A percentile compares a stretch with the other conserved stretches of the same genome.
Evolutionary conservation across 2,888 invertebrate genomes (phyloP).

Genomic region (Eupeodes latifasciatus): DNA sequence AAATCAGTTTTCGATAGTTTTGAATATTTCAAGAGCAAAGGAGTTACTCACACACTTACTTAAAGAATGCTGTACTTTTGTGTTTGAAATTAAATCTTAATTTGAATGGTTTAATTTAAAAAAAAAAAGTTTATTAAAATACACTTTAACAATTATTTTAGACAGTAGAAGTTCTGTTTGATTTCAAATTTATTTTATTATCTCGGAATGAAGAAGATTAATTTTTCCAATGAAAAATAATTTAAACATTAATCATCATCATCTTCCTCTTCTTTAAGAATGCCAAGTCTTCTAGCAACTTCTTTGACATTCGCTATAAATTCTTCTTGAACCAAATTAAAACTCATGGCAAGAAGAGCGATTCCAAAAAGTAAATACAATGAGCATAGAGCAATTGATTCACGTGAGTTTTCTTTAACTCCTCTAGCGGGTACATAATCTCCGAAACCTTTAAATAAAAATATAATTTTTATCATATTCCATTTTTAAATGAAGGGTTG

Average conservation of each 20-base stretch:
- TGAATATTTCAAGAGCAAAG: too few species aligned
- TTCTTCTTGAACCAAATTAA: conserved; percentile 97
- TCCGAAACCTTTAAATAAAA: conserved; percentile 87
- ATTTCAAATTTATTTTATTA: not conserved
- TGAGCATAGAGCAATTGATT: conserved; percentile 92
- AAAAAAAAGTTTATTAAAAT: too few species aligned
- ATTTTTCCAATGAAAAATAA: not conserved
- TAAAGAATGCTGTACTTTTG: too few species aligned
- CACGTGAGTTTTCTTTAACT: conserved; percentile 82
- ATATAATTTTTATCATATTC: not conserved
- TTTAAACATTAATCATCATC: conserved; percentile 85
- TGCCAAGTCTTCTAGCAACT: conserved; percentile 93
- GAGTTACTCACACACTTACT: too few species aligned
- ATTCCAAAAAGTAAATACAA: conserved; percentile 97
- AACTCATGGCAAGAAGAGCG: conserved; percentile 97
- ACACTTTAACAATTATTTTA: too few species aligned
- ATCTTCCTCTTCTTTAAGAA: conserved; percentile 91
- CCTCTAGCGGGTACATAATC: conserved; percentile 94
- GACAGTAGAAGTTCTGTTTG: not conserved
- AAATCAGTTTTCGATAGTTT: too few species aligned
- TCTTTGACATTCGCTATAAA: conserved; percentile 94
- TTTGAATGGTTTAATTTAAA: too few species aligned
- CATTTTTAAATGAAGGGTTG: not conserved
- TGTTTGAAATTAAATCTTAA: too few species aligned
- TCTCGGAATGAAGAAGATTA: not conserved